Percentiles rank a stretch among this genome's conserved stretches.
Evolutionary conservation across 1,140 invertebrate species (phyloP).

Genomic region (Meteorus sp.): DNA sequence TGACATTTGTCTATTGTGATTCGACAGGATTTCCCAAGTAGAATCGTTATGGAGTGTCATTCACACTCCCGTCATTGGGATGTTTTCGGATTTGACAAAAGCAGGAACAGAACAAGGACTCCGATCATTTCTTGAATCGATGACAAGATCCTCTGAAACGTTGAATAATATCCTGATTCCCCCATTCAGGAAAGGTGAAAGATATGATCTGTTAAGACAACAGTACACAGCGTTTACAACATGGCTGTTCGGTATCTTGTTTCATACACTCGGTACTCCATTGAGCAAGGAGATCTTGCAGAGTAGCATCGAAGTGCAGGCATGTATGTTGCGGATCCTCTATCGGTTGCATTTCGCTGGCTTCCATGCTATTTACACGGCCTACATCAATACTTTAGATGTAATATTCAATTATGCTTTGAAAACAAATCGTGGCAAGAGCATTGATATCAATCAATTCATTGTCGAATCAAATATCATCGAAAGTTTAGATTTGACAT

Average conservation of each 20-base stretch:
- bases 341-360: conserved; percentile 37
- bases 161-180: conserved; percentile 45
- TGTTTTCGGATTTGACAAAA: conserved; percentile 42
- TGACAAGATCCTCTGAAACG: conserved; percentile 39
- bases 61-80: conserved; percentile 40
- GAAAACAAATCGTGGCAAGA: conserved; percentile 1
- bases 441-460: conserved; percentile 30
- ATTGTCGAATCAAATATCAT: conserved; percentile 35
- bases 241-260: conserved; percentile 52
- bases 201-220: conserved; percentile 31
- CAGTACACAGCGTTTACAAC: conserved; percentile 47
- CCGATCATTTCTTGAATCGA: conserved; percentile 39
- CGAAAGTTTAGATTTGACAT: conserved; percentile 40
- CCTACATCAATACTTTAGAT: conserved; percentile 45
- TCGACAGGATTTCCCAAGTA: conserved; percentile 29
- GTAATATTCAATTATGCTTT: conserved; percentile 29
- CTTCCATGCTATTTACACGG: conserved; percentile 39
- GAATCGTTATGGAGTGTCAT: conserved; percentile 43
- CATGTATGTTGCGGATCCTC: conserved; percentile 47
- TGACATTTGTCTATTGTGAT: conserved; percentile 4
- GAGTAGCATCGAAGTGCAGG: conserved; percentile 46
- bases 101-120: conserved; percentile 35
- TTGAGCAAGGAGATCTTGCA: conserved; percentile 34
- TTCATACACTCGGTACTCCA: conserved; percentile 41
- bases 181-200: conserved; percentile 25